These are phyloP conservation scores for Eucidaris tribuloides DNA, from an alignment of 35 echinoderm and acorn worm species.

Conservation along the genomic window DNA sequence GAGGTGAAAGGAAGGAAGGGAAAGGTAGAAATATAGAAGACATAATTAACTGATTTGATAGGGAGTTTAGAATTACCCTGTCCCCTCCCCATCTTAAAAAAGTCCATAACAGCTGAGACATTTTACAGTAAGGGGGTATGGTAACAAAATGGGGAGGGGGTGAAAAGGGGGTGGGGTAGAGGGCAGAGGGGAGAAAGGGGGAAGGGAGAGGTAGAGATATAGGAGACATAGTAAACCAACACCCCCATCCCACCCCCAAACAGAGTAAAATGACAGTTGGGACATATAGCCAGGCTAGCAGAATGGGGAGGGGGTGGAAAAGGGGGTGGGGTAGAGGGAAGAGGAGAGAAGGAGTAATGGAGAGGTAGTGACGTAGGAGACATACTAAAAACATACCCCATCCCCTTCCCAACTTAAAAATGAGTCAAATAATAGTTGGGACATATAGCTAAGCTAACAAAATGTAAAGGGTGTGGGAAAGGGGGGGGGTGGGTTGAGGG, in stretches of 20 bases:
- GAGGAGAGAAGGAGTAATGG: background rate
- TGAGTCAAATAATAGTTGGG: constrained; percentile 26
- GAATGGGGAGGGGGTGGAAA: too few relatives aligned
- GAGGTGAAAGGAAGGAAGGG: background rate
- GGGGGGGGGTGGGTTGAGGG: too few relatives aligned
- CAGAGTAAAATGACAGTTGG: too few relatives aligned
- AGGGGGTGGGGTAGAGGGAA: background rate
- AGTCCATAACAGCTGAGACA: too few relatives aligned
- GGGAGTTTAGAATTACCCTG: too few relatives aligned
- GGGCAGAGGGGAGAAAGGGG: background rate
- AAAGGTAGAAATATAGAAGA: background rate
- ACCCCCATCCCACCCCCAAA: too few relatives aligned
- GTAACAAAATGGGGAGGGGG: too few relatives aligned
- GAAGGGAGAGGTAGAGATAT: background rate
- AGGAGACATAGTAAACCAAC: background rate
- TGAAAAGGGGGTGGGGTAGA: background rate
- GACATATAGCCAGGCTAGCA: too few relatives aligned
- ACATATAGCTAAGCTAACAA: background rate
- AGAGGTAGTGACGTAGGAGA: background rate
- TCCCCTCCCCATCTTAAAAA: too few relatives aligned
- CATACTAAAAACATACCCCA: background rate
- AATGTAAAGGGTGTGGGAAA: too few relatives aligned
- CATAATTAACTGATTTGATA: too few relatives aligned
- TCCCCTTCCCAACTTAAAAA: background rate
- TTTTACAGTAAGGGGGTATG: too few relatives aligned